Base-by-base conservation (phyloP, 2,888 invertebrate species). In the Steinernema scapterisci region DNA sequence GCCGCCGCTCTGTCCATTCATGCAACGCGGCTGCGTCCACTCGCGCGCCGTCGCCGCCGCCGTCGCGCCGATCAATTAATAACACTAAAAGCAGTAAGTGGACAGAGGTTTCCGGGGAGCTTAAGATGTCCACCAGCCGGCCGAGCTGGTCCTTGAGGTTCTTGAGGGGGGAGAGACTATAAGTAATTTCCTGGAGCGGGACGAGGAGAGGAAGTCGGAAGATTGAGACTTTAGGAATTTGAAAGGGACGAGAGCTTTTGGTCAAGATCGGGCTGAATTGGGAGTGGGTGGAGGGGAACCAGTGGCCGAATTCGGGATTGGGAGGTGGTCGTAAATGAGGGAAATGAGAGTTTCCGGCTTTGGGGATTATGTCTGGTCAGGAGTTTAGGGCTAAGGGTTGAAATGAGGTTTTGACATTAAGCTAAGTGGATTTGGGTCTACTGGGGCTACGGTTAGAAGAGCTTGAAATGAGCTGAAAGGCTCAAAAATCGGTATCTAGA, bases 51-150 rank as follows among this genome's bases (percentile, higher is more conserved):
- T n/a, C n/a, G n/a, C n/a, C n/a, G n/a, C n/a, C n/a, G n/a, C n/a
- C n/a, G n/a, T n/a, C n/a, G 63, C 63, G 27, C 31, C 63, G 63
- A 63, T 63, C 63, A 63, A 63, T 63, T 63, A 63, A 63, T 63
- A 63, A 63, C 63, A 31, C 63, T 63, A 63, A 63, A 63, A 63
- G 63, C 38, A 27, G 63, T 63, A 63, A 63, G 63, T 63, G 63
- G 63, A 31, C 63, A 63, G 63, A 63, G 21, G 52, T 23, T 9
- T 19, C 21, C 23, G 19, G n/a, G n/a, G 48, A 23, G 52, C 52
- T 52, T 52, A 52, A 52, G 52, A 52, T 52, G 52, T 52, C 52
- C 48, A 19, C 3, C 48, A 19, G 52, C 52, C 23, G 19, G 19
- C 21, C 11, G 52, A 3, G 23, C 7, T 52, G 23, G 52, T 23